Percentiles rank a stretch among this genome's conserved stretches.
Conservation (phyloP, 1,140 invertebrate genomes). For the Bombus affinis region DNA sequence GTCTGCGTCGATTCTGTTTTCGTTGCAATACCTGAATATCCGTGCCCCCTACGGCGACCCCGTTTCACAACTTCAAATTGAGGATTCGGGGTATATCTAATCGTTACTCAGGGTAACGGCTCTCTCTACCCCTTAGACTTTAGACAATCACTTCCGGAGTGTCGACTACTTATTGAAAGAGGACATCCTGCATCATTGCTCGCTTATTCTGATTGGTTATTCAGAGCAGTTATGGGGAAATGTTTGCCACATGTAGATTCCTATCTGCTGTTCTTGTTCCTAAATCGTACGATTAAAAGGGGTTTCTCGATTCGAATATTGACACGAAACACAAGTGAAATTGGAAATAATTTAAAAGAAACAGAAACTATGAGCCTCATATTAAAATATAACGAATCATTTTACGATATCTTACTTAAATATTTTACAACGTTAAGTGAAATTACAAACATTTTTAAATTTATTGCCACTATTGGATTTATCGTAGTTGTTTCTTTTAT, state of each 20-base stretch:
- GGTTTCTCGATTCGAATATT: background rate
- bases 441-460: constrained; percentile 8
- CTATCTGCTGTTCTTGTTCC: constrained; percentile 14
- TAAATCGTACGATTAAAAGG: constrained; percentile 8
- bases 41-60: constrained; percentile 55
- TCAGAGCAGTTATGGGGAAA: constrained; percentile 22
- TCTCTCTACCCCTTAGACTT: constrained; percentile 38
- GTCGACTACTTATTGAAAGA: constrained; percentile 38
- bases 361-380: constrained; percentile 13
- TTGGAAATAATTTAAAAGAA: background rate
- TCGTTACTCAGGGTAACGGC: constrained; percentile 57
- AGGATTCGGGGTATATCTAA: constrained; percentile 63
- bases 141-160: constrained; percentile 50
- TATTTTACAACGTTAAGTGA: background rate
- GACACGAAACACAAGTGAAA: background rate
- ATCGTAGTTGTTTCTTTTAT: constrained; percentile 14
- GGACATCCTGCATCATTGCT: constrained; percentile 48
- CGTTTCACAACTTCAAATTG: constrained; percentile 62
- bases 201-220: constrained; percentile 44
- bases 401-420: background rate
- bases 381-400: background rate
- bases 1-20: constrained; percentile 55
- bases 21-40: constrained; percentile 20
- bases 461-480: background rate
- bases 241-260: constrained; percentile 20